phyloP scores from a whole-genome alignment of 37 sponge, comb jelly and placozoan genomes.

The Eunapius fragilis region DNA sequence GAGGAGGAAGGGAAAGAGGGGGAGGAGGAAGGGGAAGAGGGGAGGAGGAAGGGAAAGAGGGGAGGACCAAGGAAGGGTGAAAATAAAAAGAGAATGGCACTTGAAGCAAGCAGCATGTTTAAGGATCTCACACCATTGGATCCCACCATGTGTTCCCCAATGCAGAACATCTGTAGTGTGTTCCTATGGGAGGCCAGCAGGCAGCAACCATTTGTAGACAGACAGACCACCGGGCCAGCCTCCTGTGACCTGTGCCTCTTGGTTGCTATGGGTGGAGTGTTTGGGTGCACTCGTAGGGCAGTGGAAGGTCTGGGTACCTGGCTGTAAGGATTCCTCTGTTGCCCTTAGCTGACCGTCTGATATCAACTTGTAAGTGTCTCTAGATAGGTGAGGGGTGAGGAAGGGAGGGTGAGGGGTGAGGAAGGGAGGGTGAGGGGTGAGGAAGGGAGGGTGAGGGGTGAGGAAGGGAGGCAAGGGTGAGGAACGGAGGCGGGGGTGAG shows the following conservation, averaged over 20 bases:
- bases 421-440: not conserved
- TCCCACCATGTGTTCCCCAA: conserved; percentile 12
- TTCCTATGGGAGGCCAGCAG: conserved; percentile 14
- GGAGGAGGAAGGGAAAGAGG: not conserved
- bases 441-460: conserved; percentile 5
- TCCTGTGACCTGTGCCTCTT: not conserved
- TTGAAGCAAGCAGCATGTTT: not conserved
- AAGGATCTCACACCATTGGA: conserved; percentile 13
- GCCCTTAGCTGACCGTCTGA: not conserved
- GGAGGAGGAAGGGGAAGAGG: conserved; percentile 2
- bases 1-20: not conserved
- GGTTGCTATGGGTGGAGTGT: not conserved
- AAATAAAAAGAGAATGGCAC: not conserved
- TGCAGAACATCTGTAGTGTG: conserved; percentile 9
- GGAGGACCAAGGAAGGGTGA: not conserved
- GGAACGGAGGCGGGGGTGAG: too few species aligned
- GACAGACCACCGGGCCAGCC: conserved; percentile 3
- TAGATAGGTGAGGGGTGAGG: not conserved
- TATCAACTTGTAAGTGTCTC: conserved; percentile 8
- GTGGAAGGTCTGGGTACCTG: not conserved
- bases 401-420: conserved; percentile 3
- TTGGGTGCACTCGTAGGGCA: not conserved
- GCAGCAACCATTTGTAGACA: conserved; percentile 64
- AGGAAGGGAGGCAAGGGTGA: not conserved
- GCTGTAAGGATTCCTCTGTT: not conserved